A percentile compares a stretch with the other conserved stretches of the same genome.
phyloP scores from a whole-genome alignment of 2,113 vertebrate species.

The Sorex araneus region DNA sequence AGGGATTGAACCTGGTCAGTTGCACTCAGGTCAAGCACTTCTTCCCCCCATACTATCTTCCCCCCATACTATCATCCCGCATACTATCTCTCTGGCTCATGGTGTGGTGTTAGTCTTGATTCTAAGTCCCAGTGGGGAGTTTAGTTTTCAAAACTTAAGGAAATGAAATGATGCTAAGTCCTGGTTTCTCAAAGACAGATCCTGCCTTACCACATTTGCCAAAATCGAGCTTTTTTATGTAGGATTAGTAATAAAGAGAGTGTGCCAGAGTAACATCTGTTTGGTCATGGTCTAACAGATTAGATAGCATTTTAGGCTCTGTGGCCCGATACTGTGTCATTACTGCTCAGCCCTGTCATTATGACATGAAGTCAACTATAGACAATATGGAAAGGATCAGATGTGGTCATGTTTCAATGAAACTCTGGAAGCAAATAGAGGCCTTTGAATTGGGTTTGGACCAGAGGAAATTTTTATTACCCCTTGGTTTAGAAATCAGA shows the following conservation, averaged over 20 bases:
- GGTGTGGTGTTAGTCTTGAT: background rate
- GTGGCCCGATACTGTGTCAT: background rate
- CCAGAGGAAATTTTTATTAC: background rate
- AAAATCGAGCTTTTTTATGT: background rate
- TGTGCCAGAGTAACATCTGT: background rate
- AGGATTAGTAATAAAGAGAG: background rate
- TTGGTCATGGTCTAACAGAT: background rate
- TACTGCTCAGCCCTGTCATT: background rate
- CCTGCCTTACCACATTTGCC: background rate
- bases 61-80: too few relatives aligned
- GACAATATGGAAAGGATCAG: background rate
- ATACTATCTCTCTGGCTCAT: too few relatives aligned
- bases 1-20: too few relatives aligned
- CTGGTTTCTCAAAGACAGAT: slow-evolving; percentile 17
- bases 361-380: background rate
- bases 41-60: too few relatives aligned
- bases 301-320: background rate
- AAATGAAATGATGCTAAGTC: slow-evolving; percentile 32
- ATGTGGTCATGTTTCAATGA: background rate
- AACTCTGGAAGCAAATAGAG: slow-evolving; percentile 27
- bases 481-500: slow-evolving; percentile 1
- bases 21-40: too few relatives aligned
- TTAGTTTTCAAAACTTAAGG: slow-evolving; percentile 36
- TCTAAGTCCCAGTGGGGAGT: background rate
- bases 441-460: background rate